phyloP scores from a whole-genome alignment of 2,113 vertebrate species.

The Mola mola region DNA sequence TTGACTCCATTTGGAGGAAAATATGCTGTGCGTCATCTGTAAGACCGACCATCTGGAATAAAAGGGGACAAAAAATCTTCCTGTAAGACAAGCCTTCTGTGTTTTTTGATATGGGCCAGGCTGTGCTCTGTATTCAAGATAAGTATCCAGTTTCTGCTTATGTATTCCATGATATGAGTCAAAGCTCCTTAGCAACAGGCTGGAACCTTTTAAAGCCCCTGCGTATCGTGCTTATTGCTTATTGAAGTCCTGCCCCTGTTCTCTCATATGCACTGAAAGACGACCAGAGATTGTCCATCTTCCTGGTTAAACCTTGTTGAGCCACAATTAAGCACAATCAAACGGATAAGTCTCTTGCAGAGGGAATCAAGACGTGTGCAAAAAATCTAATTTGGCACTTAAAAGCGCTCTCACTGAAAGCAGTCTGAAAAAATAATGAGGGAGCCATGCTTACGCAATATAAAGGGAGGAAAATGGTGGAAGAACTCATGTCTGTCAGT shows the following conservation, averaged over 20 bases:
- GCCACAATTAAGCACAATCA: slow-evolving; percentile 44
- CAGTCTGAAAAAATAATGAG: not conserved
- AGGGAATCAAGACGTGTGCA: slow-evolving; percentile 12
- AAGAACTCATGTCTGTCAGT: not conserved
- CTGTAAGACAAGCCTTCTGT: slow-evolving; percentile 34
- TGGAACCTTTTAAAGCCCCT: slow-evolving; percentile 61
- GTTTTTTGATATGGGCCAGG: slow-evolving; percentile 38
- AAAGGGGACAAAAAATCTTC: slow-evolving; percentile 20
- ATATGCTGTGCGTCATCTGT: slow-evolving; percentile 22
- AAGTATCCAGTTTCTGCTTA: slow-evolving; percentile 65
- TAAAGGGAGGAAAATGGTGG: not conserved
- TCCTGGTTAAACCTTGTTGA: slow-evolving; percentile 18
- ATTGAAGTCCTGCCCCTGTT: slow-evolving; percentile 69
- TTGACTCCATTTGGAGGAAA: slow-evolving; percentile 15
- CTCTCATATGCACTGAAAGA: slow-evolving; percentile 28
- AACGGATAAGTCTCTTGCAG: slow-evolving; percentile 20
- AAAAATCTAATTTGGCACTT: slow-evolving; percentile 21
- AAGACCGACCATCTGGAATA: slow-evolving; percentile 52
- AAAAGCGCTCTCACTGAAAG: slow-evolving; percentile 11
- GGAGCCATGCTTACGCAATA: not conserved
- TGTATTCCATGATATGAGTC: slow-evolving; percentile 59
- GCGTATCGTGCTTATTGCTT: slow-evolving; percentile 54
- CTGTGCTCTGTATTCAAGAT: slow-evolving; percentile 62
- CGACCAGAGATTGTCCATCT: slow-evolving; percentile 4
- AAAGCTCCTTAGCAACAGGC: slow-evolving; percentile 78